Base-by-base conservation (phyloP, 2,113 vertebrate genomes). In the Danio rerio region DNA sequence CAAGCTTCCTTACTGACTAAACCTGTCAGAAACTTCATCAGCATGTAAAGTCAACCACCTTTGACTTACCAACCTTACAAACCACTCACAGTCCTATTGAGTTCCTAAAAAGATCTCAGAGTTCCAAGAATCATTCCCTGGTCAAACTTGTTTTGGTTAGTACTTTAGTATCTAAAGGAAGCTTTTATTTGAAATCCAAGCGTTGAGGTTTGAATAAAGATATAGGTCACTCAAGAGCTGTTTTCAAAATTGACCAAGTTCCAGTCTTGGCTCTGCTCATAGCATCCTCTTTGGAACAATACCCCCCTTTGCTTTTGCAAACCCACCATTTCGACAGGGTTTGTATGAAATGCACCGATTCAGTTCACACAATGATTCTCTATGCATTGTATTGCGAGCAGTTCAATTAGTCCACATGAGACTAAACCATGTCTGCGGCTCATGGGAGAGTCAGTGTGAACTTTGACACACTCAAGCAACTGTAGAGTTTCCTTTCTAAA, bases 331-430 rank as follows among this genome's bases (percentile, higher is more conserved):
- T 4, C 5, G 47, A 52, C 18, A 62, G n/a, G 18, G 10, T 61
- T 61, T 61, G 20, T 65, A 21, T 78, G 61, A 78, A 77, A 62
- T 8, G 0, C 73, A 49, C 73, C 7, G 42, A 62, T 77, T 62
- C 58, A 42, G 47, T 53, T 13, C 2, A 11, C 49, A 78, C 76
- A 65, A 66, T 42, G 47, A 66, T 43, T 52, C 45, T 42, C 21
- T 53, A 53, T 78, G 75, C 47, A n/a, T 42, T 63, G 13, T 11
- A 20, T 18, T 49, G 7, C 5, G 21, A 21, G 58, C 16, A 11
- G 31, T 55, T 73, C 8, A 58, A 77, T 77, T 61, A 77, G 43
- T 47, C 5, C 20, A 16, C 49, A 72, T n/a, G 16, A 43, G 52
- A 58, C 15, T n/a, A 56, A 58, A 74, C 71, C 53, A 55, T 42